Conservation (phyloP, 2,888 invertebrate genomes). For the Torymus aiolomorphi region DNA sequence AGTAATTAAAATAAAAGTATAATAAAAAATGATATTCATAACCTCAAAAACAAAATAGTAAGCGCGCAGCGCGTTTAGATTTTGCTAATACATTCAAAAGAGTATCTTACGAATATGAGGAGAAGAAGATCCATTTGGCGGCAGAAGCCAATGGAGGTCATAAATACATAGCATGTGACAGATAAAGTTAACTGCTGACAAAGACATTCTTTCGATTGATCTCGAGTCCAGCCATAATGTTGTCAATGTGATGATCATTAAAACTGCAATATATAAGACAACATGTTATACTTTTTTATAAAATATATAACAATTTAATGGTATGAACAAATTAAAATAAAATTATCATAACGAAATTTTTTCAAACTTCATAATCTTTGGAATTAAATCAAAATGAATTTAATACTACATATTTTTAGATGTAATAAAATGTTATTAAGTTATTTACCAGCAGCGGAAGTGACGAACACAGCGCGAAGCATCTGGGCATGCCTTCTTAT, state of each 20-base stretch:
- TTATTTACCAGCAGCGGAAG: constrained; percentile 76
- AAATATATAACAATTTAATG: too few species aligned
- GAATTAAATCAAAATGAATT: too few species aligned
- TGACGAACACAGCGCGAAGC: constrained; percentile 78
- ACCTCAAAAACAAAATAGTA: too few species aligned
- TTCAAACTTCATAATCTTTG: too few species aligned
- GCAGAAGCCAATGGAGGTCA: constrained; percentile 80
- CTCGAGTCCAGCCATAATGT: constrained; percentile 79
- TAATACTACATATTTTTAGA: too few species aligned
- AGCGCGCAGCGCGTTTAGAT: too few species aligned
- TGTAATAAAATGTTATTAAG: not conserved
- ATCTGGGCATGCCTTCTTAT: constrained; percentile 80
- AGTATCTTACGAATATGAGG: constrained; percentile 78
- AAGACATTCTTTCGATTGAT: constrained; percentile 78
- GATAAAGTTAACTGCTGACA: constrained; percentile 80
- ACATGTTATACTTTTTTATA: not conserved
- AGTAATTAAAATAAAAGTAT: too few species aligned
- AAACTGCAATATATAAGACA: constrained; percentile 69
- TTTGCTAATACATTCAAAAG: not conserved
- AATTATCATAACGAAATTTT: too few species aligned
- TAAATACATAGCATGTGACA: constrained; percentile 80
- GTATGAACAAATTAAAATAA: too few species aligned
- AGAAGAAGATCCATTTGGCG: constrained; percentile 79
- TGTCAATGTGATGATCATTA: constrained; percentile 79
- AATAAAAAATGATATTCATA: too few species aligned